Conservation (phyloP, 2,888 invertebrate species). For the Dioctria linearis region DNA sequence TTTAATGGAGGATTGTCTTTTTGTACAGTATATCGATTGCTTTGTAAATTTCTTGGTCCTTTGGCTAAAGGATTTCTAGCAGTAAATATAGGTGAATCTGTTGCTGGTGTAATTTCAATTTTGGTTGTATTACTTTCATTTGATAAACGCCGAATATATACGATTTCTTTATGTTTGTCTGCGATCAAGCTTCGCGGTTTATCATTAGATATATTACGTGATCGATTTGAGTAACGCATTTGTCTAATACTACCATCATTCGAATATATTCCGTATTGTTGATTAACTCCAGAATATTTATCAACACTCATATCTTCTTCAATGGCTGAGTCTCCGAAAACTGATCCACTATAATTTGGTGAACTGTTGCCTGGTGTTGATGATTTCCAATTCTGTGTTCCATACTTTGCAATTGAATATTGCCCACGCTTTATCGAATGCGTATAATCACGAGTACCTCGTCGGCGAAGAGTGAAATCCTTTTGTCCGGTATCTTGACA, state of each 20-base stretch:
- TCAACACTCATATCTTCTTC: conserved; percentile 71
- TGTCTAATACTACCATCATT: conserved; percentile 63
- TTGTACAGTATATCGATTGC: conserved; percentile 22
- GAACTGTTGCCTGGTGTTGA: conserved; percentile 70
- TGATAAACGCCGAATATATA: conserved; percentile 68
- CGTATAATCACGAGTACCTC: conserved; percentile 71
- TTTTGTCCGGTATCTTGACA: conserved; percentile 70
- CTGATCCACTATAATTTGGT: conserved; percentile 71
- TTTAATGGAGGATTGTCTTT: conserved; percentile 59
- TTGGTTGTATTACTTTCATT: conserved; percentile 67
- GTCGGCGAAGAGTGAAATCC: conserved; percentile 69
- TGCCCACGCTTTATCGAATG: conserved; percentile 71
- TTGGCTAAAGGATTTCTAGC: conserved; percentile 62
- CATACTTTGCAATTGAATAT: conserved; percentile 65
- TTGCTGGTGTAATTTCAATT: conserved; percentile 70
- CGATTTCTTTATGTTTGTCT: conserved; percentile 67
- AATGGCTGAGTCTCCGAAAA: conserved; percentile 71
- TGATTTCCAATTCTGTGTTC: conserved; percentile 65
- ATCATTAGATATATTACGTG: conserved; percentile 55
- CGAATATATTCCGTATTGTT: conserved; percentile 55
- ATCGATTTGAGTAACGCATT: conserved; percentile 65
- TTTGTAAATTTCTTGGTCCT: conserved; percentile 31
- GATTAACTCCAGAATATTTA: conserved; percentile 68
- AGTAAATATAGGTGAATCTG: conserved; percentile 61
- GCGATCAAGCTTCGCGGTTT: conserved; percentile 6